Base-by-base conservation (phyloP, 2,797 vertebrate species). In the Mus caroli region DNA sequence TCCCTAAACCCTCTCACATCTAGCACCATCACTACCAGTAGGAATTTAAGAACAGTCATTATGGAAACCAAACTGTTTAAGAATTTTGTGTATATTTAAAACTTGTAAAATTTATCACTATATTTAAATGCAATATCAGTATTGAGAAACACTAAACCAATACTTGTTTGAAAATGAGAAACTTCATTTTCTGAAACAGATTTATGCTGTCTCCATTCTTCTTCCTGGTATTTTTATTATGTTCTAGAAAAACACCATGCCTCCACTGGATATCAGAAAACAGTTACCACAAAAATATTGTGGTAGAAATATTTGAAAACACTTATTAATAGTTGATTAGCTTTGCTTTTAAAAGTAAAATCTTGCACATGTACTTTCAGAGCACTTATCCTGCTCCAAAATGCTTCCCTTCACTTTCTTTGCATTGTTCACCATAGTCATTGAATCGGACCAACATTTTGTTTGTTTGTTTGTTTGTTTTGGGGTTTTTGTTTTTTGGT, bases 291-390 rank as follows among this genome's bases (percentile, higher is more conserved):
- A 77, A 75, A 34, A 14, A 24, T 3, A 83, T 15, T 77, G 54
- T 13, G 0, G 46, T 22, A 87, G 9, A 90, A 73, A 88, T 71
- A 64, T 56, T 92, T 79, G 58, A 67, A 69, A 86, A 34, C 76
- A 83, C 67, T 92, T 91, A 87, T 77, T 94, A 86, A 75, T 64
- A 15, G 3, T 37, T 80, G 82, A 17, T 75, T 92, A 91, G 0
- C 50, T 87, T 73, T 87, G 24, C 14, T 19, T 40, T 73, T 87
- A 17, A 52, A 75, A 88, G 17, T 64, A 34, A 96, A 88, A 93
- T 67, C 31, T 22, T 52, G 2, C 14, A 3, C n/a, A 15, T 94
- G 85, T 71, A 50, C 54, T 92, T 96, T 94, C 88, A 83, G 54
- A 20, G 69, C 88, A 6, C 3, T 77, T 12, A 60, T 40, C 10